Percentiles rank a stretch among this genome's conserved stretches.
Evolutionary conservation across 2,797 vertebrate genomes (phyloP).

Genomic region (Diplodus sargus): DNA sequence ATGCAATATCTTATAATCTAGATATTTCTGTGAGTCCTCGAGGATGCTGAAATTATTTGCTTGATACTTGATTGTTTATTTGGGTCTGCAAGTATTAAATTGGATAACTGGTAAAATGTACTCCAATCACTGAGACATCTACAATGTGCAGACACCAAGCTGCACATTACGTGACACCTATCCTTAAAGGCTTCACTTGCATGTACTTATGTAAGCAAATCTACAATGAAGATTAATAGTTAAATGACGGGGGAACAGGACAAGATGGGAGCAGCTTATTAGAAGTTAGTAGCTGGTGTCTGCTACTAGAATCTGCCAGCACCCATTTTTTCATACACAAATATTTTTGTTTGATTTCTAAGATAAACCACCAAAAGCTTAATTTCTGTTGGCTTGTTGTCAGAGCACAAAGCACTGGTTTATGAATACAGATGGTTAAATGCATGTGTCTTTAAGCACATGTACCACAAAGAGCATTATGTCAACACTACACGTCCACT

Average conservation of each 20-base stretch:
- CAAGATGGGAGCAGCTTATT: too few species aligned
- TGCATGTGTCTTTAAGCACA: not conserved
- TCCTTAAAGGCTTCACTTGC: not conserved
- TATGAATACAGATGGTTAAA: not conserved
- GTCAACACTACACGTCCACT: not conserved
- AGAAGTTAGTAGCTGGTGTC: too few species aligned
- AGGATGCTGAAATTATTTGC: not conserved
- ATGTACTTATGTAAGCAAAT: not conserved
- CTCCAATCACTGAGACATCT: not conserved
- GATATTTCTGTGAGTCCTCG: not conserved
- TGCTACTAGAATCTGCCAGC: too few species aligned
- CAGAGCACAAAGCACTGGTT: too few species aligned
- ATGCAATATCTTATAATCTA: not conserved
- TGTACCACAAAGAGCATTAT: not conserved
- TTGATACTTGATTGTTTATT: not conserved
- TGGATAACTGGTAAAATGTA: not conserved
- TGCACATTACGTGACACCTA: not conserved
- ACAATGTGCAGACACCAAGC: too few species aligned
- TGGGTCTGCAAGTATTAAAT: not conserved
- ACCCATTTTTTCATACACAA: too few species aligned
- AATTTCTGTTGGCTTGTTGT: too few species aligned
- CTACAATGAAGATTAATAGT: not conserved
- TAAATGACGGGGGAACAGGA: too few species aligned
- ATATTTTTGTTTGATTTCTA: too few species aligned
- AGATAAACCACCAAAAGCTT: too few species aligned